These are phyloP conservation scores for Thymallus thymallus DNA, from an alignment of 2,113 vertebrate species.

Conservation along the genomic window DNA sequence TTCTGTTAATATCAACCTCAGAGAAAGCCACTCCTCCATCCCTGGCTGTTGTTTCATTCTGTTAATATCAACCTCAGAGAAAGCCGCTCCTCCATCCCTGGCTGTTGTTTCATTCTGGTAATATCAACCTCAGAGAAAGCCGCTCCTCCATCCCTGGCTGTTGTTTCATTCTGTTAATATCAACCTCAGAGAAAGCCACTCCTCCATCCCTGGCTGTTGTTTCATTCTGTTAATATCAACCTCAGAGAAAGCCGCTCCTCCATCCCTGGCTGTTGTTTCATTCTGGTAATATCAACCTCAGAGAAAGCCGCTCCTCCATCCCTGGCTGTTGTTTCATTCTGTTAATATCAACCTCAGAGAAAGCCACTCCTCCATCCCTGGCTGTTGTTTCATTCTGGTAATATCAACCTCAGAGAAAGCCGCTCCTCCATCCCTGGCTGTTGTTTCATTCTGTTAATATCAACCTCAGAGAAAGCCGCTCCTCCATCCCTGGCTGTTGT, in stretches of 20 bases:
- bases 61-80: slow-evolving; percentile 77
- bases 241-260: slow-evolving; percentile 63
- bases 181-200: slow-evolving; percentile 52
- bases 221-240: slow-evolving; percentile 88
- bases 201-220: slow-evolving; percentile 75
- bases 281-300: slow-evolving; percentile 81
- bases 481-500: slow-evolving; percentile 75
- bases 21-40: slow-evolving; percentile 66
- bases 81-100: slow-evolving; percentile 66
- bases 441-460: slow-evolving; percentile 92
- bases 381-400: slow-evolving; percentile 90
- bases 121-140: slow-evolving; percentile 68
- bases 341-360: slow-evolving; percentile 77
- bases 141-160: slow-evolving; percentile 71
- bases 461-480: slow-evolving; percentile 52
- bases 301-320: slow-evolving; percentile 66
- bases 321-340: slow-evolving; percentile 85
- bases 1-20: slow-evolving; percentile 81
- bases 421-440: slow-evolving; percentile 71
- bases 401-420: slow-evolving; percentile 68
- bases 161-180: slow-evolving; percentile 92
- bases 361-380: slow-evolving; percentile 66
- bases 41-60: slow-evolving; percentile 85
- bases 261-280: slow-evolving; percentile 81
- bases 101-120: slow-evolving; percentile 90